Evolutionary conservation across 2,113 vertebrate genomes (phyloP).

Genomic region (Lasiurus cinereus): DNA sequence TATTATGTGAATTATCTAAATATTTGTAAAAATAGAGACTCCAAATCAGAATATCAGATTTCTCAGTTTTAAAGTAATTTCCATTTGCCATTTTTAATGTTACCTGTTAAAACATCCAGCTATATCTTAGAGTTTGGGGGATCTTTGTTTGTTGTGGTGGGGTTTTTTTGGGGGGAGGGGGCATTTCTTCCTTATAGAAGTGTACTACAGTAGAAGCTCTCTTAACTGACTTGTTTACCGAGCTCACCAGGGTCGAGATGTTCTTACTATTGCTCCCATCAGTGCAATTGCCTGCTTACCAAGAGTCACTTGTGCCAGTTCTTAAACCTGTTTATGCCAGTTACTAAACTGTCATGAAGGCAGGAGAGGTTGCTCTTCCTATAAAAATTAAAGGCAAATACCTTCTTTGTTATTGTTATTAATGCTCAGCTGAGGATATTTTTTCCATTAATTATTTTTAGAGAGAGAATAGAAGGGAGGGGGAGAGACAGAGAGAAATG

Average conservation of each 20-base stretch:
- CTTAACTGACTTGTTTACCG: conserved; percentile 51
- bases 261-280: neutral
- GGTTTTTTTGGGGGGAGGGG: no score
- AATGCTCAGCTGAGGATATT: no score
- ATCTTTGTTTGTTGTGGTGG: neutral
- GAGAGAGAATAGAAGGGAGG: no score
- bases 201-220: conserved; percentile 65
- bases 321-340: conserved; percentile 11
- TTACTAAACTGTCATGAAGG: conserved; percentile 18
- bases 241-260: conserved; percentile 14
- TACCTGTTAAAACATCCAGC: conserved; percentile 3
- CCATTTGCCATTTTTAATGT: neutral
- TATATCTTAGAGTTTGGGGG: neutral
- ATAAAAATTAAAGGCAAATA: conserved; percentile 11
- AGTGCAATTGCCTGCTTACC: neutral
- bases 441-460: no score
- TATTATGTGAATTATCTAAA: conserved; percentile 47
- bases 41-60: neutral
- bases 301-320: neutral
- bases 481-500: no score
- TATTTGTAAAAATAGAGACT: conserved; percentile 34
- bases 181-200: neutral
- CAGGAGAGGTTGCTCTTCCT: conserved; percentile 45
- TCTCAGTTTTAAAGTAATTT: conserved; percentile 57
- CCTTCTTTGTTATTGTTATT: no score